phyloP scores from a whole-genome alignment of 2,888 invertebrate species.

The Pseudolycoriella hygida region DNA sequence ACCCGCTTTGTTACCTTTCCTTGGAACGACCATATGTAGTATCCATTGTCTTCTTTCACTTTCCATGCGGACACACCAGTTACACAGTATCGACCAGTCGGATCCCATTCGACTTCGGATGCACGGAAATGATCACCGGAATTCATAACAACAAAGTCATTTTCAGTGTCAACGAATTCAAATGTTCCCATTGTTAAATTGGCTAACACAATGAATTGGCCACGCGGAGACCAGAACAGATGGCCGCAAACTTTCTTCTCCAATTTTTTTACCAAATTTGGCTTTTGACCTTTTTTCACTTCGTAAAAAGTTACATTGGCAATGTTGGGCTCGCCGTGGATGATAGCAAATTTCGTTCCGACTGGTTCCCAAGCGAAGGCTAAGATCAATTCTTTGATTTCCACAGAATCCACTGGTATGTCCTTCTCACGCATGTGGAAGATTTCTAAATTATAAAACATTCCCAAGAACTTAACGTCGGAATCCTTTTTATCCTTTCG shows the following conservation, averaged over 20 bases:
- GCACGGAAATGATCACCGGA: conserved; percentile 82
- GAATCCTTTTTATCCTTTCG: conserved; percentile 83
- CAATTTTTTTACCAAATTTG: conserved; percentile 68
- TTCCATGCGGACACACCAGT: conserved; percentile 93
- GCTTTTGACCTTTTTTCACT: conserved; percentile 77
- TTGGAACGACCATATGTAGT: conserved; percentile 98
- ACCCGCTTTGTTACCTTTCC: conserved; percentile 54
- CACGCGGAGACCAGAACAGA: conserved; percentile 89
- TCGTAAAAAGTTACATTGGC: conserved; percentile 86
- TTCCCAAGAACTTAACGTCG: conserved; percentile 86
- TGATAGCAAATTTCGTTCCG: conserved; percentile 90
- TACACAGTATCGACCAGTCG: conserved; percentile 92
- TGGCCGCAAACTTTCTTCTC: conserved; percentile 82
- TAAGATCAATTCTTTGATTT: conserved; percentile 81
- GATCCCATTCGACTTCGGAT: conserved; percentile 98
- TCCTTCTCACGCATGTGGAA: conserved; percentile 97
- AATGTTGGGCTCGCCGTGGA: conserved; percentile 71
- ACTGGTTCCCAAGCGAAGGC: conserved; percentile 98
- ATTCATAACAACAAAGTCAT: conserved; percentile 90
- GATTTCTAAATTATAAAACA: conserved; percentile 97
- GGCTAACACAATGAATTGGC: conserved; percentile 89
- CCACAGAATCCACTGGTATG: conserved; percentile 93
- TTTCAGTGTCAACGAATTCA: conserved; percentile 85
- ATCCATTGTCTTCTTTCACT: conserved; percentile 82
- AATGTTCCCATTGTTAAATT: conserved; percentile 76